Conservation (phyloP, 2,797 vertebrate genomes). For the Sebastes aleutianus region DNA sequence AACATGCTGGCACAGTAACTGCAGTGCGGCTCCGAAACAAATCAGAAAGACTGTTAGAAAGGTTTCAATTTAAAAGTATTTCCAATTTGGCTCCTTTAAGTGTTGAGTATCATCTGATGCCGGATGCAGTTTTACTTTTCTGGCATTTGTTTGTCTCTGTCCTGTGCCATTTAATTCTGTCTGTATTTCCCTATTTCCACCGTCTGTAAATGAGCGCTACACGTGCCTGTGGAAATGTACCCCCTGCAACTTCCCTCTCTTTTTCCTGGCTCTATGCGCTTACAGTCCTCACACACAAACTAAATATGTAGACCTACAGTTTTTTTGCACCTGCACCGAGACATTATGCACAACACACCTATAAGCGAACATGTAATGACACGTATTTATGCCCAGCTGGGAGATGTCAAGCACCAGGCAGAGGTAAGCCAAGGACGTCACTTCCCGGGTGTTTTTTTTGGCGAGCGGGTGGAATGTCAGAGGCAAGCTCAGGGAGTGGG, state of each 20-base stretch:
- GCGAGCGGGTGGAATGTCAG: conserved; percentile 55
- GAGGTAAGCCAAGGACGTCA: conserved; percentile 57
- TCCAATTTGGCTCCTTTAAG: conserved; percentile 20
- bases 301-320: conserved; percentile 43
- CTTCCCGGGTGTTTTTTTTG: conserved; percentile 39
- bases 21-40: conserved; percentile 37
- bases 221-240: conserved; percentile 75
- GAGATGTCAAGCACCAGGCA: conserved; percentile 62
- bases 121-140: conserved; percentile 58
- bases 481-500: conserved; percentile 72
- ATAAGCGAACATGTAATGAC: conserved; percentile 48
- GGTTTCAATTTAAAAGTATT: not conserved
- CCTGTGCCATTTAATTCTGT: conserved; percentile 65
- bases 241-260: conserved; percentile 64
- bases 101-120: conserved; percentile 18
- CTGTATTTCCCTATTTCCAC: conserved; percentile 63
- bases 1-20: conserved; percentile 66
- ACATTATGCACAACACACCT: conserved; percentile 49
- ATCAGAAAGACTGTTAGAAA: conserved; percentile 16
- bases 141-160: conserved; percentile 66
- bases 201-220: conserved; percentile 72
- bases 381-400: conserved; percentile 56
- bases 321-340: conserved; percentile 56
- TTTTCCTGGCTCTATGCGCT: conserved; percentile 51
- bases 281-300: conserved; percentile 37